Evolutionary conservation across 2,888 invertebrate species (phyloP).

Genomic region (Priapulus caudatus): DNA sequence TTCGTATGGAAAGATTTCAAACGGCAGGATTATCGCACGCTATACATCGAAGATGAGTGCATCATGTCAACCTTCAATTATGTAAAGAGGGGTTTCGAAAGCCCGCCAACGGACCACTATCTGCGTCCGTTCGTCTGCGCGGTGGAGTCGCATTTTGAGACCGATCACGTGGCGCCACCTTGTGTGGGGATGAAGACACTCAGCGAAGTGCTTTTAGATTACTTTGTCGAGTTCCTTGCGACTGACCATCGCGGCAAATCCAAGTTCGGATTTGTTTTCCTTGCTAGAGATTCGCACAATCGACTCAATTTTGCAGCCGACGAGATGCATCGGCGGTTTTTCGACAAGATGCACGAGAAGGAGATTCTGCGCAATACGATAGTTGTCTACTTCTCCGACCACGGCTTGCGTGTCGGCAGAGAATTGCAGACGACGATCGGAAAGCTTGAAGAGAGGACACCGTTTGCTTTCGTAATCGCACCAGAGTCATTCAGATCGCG

Average conservation of each 20-base stretch:
- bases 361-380: constrained; percentile 18
- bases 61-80: constrained; percentile 68
- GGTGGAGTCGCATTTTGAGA: constrained; percentile 24
- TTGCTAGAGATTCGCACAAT: constrained; percentile 70
- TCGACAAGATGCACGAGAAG: constrained; percentile 21
- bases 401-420: constrained; percentile 37
- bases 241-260: constrained; percentile 48
- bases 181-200: constrained; percentile 59
- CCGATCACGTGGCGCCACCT: background rate
- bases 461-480: constrained; percentile 58
- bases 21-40: constrained; percentile 57
- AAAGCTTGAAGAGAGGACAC: constrained; percentile 68
- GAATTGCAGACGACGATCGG: constrained; percentile 44
- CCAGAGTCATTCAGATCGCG: constrained; percentile 57
- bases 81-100: constrained; percentile 57
- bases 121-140: constrained; percentile 57
- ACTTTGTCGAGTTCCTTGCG: constrained; percentile 51
- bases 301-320: constrained; percentile 65
- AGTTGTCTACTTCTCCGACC: constrained; percentile 34
- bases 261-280: constrained; percentile 74
- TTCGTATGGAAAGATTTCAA: constrained; percentile 73
- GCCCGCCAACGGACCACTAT: constrained; percentile 75
- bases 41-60: constrained; percentile 70
- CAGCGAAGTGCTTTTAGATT: constrained; percentile 58
- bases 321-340: constrained; percentile 43